A percentile compares a stretch with the other conserved stretches of the same genome.
Evolutionary conservation across 2,113 vertebrate genomes (phyloP).

Genomic region (Gymnobelideus leadbeateri): DNA sequence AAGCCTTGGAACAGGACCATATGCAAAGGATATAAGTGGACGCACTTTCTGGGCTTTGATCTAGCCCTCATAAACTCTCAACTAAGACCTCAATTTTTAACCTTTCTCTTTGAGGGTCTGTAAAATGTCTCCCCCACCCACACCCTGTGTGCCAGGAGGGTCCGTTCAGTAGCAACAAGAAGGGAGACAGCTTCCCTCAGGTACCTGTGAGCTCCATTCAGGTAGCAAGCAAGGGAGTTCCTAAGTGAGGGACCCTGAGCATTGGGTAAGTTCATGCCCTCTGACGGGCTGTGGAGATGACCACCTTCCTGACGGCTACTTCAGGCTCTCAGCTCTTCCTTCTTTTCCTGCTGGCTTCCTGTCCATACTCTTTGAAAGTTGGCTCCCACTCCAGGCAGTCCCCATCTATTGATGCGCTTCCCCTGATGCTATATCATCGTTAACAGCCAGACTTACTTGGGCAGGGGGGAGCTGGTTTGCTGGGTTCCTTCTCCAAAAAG

Average conservation of each 20-base stretch:
- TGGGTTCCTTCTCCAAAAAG: slow-evolving; percentile 82
- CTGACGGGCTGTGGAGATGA: neutral
- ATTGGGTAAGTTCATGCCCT: neutral
- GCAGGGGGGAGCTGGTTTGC: slow-evolving; percentile 48
- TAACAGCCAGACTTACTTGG: slow-evolving; percentile 11
- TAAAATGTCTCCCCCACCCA: neutral
- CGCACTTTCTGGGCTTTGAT: neutral
- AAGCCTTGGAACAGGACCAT: neutral
- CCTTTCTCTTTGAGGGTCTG: accelerated
- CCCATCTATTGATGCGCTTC: accelerated
- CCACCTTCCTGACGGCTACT: neutral
- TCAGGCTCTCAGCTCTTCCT: slow-evolving; percentile 43
- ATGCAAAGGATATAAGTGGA: neutral
- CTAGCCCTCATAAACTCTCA: neutral
- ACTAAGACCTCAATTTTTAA: neutral
- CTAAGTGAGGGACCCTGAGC: neutral
- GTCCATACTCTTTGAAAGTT: neutral
- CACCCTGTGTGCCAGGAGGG: neutral
- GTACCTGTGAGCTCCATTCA: neutral
- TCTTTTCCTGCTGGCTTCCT: neutral
- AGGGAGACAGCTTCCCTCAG: neutral
- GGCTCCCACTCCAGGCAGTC: neutral
- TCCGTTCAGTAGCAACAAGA: neutral
- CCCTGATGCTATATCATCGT: neutral
- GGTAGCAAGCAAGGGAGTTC: neutral